These are phyloP conservation scores for Pelecanoides urinatrix DNA, from an alignment of 2,113 vertebrate species.

Conservation along the genomic window DNA sequence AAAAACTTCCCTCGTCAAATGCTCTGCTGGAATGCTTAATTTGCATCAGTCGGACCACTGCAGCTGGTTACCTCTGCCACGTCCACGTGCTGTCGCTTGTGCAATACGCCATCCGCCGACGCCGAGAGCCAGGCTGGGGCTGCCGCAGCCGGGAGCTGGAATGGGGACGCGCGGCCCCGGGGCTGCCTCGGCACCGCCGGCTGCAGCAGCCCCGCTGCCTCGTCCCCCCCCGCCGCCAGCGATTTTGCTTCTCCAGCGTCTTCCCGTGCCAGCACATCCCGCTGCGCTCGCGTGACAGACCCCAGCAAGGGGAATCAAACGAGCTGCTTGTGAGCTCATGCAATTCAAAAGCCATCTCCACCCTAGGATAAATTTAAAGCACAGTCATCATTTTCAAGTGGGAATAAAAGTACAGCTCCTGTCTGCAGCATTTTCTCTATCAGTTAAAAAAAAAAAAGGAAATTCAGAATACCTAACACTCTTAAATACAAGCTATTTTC, in stretches of 20 bases:
- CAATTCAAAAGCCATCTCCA: background rate
- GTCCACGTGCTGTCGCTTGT: rapidly evolving
- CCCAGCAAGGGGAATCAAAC: background rate
- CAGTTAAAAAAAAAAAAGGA: too few species aligned
- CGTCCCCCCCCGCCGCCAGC: background rate
- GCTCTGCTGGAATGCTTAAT: background rate
- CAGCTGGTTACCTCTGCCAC: background rate
- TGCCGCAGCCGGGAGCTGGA: background rate
- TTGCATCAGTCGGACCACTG: background rate
- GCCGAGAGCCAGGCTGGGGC: background rate
- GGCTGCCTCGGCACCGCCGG: background rate
- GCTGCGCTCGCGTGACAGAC: background rate
- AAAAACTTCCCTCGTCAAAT: background rate
- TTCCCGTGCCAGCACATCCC: background rate
- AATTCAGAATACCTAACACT: background rate
- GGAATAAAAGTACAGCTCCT: background rate
- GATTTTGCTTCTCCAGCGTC: background rate
- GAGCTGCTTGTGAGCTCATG: background rate
- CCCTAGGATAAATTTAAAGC: background rate
- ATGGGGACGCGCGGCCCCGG: background rate
- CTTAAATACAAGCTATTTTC: background rate
- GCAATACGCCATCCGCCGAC: background rate
- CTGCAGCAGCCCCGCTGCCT: background rate
- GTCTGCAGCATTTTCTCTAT: background rate
- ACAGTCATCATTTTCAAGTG: background rate